Evolutionary conservation across 2,888 invertebrate genomes (phyloP).

Genomic region (Oscheius myriophilus): DNA sequence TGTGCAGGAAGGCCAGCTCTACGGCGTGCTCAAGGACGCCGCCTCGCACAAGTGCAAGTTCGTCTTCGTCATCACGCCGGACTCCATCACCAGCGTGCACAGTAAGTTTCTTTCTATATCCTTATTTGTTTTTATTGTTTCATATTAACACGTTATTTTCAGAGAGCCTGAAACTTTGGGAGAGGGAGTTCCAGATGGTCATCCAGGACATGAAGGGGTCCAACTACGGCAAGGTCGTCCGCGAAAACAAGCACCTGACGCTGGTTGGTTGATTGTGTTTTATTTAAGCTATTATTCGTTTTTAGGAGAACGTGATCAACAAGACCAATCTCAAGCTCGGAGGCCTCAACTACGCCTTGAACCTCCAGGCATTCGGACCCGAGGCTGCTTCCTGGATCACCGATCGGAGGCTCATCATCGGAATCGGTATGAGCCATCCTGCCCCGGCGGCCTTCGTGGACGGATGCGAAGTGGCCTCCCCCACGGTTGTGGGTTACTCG

Average conservation of each 20-base stretch:
- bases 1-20: background rate
- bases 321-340: slow-evolving; percentile 57
- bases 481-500: slow-evolving; percentile 30
- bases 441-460: background rate
- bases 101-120: slow-evolving; percentile 30
- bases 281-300: too few species aligned
- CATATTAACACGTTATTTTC: slow-evolving; percentile 35
- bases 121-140: background rate
- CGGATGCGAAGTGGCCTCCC: background rate
- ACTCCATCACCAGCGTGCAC: slow-evolving; percentile 30
- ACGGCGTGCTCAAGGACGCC: slow-evolving; percentile 25
- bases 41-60: slow-evolving; percentile 22
- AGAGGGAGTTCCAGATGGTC: slow-evolving; percentile 42
- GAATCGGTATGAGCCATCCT: slow-evolving; percentile 46
- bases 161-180: slow-evolving; percentile 42
- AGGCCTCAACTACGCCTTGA: slow-evolving; percentile 47
- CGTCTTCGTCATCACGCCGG: slow-evolving; percentile 33
- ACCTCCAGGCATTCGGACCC: background rate
- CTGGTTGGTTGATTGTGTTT: too few species aligned
- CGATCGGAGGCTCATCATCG: slow-evolving; percentile 21
- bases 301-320: slow-evolving; percentile 52
- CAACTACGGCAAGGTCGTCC: slow-evolving; percentile 36
- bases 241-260: slow-evolving; percentile 35
- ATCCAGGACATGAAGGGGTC: slow-evolving; percentile 58
- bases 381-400: background rate